phyloP scores from a whole-genome alignment of 2,888 invertebrate genomes.

The Chaetoderma sp. region DNA sequence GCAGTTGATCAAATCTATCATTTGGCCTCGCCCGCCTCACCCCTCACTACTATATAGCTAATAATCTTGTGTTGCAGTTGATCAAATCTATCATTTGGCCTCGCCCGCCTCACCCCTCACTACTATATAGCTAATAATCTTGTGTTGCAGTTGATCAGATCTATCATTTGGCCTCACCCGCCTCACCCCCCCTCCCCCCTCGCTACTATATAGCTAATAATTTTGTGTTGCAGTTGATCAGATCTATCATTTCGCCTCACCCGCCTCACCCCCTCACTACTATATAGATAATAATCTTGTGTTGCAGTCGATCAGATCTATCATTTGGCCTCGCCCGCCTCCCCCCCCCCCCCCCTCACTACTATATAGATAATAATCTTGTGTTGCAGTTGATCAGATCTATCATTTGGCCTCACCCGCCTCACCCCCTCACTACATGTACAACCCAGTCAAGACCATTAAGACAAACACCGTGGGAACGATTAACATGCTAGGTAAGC shows the following conservation, averaged over 20 bases:
- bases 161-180: slow-evolving; percentile 98
- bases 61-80: slow-evolving; percentile 67
- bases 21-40: slow-evolving; percentile 97
- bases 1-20: slow-evolving; percentile 89
- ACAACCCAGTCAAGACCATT: slow-evolving; percentile 98
- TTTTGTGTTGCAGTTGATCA: slow-evolving; percentile 72
- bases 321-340: slow-evolving; percentile 98
- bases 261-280: slow-evolving; percentile 98
- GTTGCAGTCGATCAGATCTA: slow-evolving; percentile 83
- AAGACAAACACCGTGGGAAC: slow-evolving; percentile 95
- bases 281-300: no score
- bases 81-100: slow-evolving; percentile 95
- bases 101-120: slow-evolving; percentile 98
- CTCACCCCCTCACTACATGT: slow-evolving; percentile 99
- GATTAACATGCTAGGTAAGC: slow-evolving; percentile 72
- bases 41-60: no score
- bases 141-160: slow-evolving; percentile 78
- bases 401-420: slow-evolving; percentile 99
- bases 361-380: slow-evolving; percentile 11
- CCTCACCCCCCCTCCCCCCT: slow-evolving; percentile 95
- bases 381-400: slow-evolving; percentile 78
- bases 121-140: no score
- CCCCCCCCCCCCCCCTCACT: no score
- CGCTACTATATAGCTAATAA: no score
- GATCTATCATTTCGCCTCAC: slow-evolving; percentile 98